Conservation (phyloP, 2,113 vertebrate genomes). For the Paramormyrops kingsleyae region DNA sequence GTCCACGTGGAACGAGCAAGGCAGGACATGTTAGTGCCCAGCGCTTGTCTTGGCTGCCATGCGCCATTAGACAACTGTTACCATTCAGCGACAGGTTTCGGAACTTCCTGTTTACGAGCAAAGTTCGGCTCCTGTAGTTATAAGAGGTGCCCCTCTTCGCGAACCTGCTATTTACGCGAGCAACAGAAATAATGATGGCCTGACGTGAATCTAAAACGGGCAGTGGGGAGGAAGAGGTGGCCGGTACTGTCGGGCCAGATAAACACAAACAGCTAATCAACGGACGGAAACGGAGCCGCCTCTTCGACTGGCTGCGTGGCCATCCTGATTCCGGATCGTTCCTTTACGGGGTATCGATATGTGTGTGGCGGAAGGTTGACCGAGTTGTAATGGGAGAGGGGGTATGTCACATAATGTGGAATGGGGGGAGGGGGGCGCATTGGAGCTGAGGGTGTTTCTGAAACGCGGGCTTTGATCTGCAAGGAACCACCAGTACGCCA, state of each 20-base stretch:
- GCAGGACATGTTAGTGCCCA: background rate
- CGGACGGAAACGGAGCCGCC: background rate
- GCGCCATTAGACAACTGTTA: background rate
- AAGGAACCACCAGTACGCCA: background rate
- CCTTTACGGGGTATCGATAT: background rate
- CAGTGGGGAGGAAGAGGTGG: background rate
- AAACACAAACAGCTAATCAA: background rate
- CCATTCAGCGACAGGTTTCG: background rate
- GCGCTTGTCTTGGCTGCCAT: background rate
- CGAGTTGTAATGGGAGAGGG: background rate
- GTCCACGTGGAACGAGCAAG: background rate
- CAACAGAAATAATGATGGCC: background rate
- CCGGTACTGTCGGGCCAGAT: background rate
- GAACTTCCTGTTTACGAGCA: background rate
- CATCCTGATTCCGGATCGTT: background rate
- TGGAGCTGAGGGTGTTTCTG: no score
- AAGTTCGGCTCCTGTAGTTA: background rate
- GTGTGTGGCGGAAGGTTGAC: background rate
- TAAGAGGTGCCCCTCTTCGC: background rate
- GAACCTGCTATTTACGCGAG: background rate
- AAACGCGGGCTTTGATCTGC: background rate
- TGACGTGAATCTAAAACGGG: background rate
- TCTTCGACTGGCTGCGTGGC: background rate
- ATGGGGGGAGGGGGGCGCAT: background rate
- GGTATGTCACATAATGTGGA: background rate